Conservation (phyloP, 2,113 vertebrate species). For the Protomyctophum bolini region DNA sequence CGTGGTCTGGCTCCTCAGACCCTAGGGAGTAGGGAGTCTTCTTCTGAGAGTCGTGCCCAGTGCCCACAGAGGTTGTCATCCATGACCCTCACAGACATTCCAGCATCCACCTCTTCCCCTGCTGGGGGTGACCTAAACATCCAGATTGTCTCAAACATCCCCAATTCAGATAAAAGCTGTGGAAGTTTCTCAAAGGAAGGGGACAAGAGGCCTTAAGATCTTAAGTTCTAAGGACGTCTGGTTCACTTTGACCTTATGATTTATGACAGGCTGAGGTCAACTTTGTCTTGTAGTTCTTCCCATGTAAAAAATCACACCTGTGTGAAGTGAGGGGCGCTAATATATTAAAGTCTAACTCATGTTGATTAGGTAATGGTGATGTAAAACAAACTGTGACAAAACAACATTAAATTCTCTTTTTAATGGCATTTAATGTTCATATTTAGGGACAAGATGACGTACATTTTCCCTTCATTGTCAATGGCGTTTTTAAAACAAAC, state of each 20-base stretch:
- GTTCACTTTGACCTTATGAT: slow-evolving; percentile 51
- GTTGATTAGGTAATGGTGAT: too few relatives aligned
- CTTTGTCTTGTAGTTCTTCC: slow-evolving; percentile 44
- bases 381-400: too few relatives aligned
- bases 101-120: slow-evolving; percentile 82
- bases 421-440: too few relatives aligned
- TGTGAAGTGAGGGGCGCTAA: too few relatives aligned
- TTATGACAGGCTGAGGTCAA: slow-evolving; percentile 29
- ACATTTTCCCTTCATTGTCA: too few relatives aligned
- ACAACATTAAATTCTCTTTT: too few relatives aligned
- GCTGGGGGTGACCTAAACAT: slow-evolving; percentile 78
- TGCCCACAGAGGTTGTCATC: slow-evolving; percentile 38
- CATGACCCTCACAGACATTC: slow-evolving; percentile 75
- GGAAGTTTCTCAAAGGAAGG: slow-evolving; percentile 22
- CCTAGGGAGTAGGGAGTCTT: slow-evolving; percentile 29
- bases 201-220: background rate
- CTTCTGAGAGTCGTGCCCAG: slow-evolving; percentile 19
- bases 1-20: slow-evolving; percentile 21
- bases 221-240: slow-evolving; percentile 1
- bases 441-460: too few relatives aligned
- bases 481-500: too few relatives aligned
- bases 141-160: slow-evolving; percentile 41
- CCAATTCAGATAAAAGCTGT: slow-evolving; percentile 30
- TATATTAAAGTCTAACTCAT: too few relatives aligned
- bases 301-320: background rate